Percentiles rank a stretch among this genome's conserved stretches.
Conservation (phyloP, 2,888 invertebrate genomes). For the Chrysotoxum bicinctum region DNA sequence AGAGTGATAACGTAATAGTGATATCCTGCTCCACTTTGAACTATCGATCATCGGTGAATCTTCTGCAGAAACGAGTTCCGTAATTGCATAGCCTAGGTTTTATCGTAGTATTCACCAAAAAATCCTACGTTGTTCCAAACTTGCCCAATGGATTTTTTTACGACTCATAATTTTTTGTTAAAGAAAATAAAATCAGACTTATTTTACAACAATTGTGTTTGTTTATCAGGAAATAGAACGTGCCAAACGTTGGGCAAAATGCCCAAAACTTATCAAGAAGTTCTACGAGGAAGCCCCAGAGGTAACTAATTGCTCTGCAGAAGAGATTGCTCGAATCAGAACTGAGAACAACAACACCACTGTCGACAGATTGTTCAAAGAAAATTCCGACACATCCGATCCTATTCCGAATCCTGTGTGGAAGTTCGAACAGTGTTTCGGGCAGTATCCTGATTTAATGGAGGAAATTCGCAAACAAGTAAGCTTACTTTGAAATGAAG, state of each 20-base stretch:
- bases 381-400: slow-evolving; percentile 77
- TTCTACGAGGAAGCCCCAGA: slow-evolving; percentile 91
- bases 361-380: slow-evolving; percentile 86
- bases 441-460: slow-evolving; percentile 91
- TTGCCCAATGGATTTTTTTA: too few relatives aligned
- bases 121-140: too few relatives aligned
- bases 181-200: too few relatives aligned
- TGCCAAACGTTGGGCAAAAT: slow-evolving; percentile 85
- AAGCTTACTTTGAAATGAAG: not conserved
- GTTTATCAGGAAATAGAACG: slow-evolving; percentile 83
- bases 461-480: slow-evolving; percentile 89
- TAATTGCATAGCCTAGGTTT: too few relatives aligned
- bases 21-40: too few relatives aligned
- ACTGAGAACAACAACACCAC: slow-evolving; percentile 87
- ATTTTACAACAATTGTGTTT: not conserved
- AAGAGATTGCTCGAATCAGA: slow-evolving; percentile 86
- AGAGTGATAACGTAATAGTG: too few relatives aligned
- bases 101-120: too few relatives aligned
- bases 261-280: slow-evolving; percentile 88
- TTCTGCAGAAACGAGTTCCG: too few relatives aligned
- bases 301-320: slow-evolving; percentile 85
- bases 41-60: too few relatives aligned
- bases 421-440: slow-evolving; percentile 92
- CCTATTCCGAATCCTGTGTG: slow-evolving; percentile 81
- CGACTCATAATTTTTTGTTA: too few relatives aligned